Evolutionary conservation across 2,888 invertebrate species (phyloP), one percentile per base, ranked within the genome.

Genomic region (Drosophila neonasuta): DNA sequence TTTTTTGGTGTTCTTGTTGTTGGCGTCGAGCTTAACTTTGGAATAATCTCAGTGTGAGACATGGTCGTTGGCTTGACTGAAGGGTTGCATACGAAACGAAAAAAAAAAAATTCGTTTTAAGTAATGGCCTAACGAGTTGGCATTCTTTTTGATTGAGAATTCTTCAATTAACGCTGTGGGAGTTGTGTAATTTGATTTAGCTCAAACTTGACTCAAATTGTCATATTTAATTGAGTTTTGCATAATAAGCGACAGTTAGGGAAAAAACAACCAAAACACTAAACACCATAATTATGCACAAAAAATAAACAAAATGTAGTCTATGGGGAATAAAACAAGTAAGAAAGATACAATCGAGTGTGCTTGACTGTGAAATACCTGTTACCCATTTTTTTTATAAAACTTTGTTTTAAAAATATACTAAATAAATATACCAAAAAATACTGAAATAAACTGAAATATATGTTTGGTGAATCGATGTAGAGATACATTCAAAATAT

Each of bases 161-260:
- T 80, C 76, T 64, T 68, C 81, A 86, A 81, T 81, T 84, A 86
- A 81, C 87, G 64, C 81, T 54, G 82, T 77, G 70, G 79, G 81
- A 79, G 77, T 66, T 77, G 55, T 45, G 60, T 80, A 86, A 86
- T 79, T 81, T 78, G 68, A 83, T 79, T 81, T 74, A 42, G 24
- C 34, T 30, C 50, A 58, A 58, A 50, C 49, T 61, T 46, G 20
- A 13, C 32, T 15, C 24, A 52, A 63, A 59, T 54, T 62, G 34
- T 56, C 9, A 49, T 57, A 44, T 59, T 42, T 79, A 74, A 80
- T 82, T 65, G 58, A 69, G 60, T 69, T 82, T 59, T 48, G 10
- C 55, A 39, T 42, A 45, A 52, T 32, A 34, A 45, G 32, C 36
- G 15, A 3, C 7, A 9, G 13, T 45, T 30, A 9, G 15, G 36